These are phyloP conservation scores for Junonia oenone DNA, from an alignment of 2,888 invertebrate genomes.

Conservation along the genomic window DNA sequence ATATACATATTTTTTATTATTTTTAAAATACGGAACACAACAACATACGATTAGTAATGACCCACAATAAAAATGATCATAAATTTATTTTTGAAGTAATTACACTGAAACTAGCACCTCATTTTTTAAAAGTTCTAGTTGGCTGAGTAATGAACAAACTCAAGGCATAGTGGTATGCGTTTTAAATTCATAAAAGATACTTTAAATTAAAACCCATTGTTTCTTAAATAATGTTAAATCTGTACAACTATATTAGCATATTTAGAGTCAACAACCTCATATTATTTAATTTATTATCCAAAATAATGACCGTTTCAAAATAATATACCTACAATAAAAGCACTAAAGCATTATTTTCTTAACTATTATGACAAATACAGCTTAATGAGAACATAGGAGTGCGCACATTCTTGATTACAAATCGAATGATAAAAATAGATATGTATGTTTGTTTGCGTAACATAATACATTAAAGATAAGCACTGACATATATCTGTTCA, in stretches of 20 bases:
- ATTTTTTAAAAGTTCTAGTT: constrained; percentile 1
- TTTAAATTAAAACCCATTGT: neutral
- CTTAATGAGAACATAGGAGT: neutral
- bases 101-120: neutral
- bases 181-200: constrained; percentile 1
- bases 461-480: neutral
- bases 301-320: neutral
- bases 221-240: neutral
- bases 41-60: too few relatives aligned
- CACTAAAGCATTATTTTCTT: neutral
- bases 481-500: neutral
- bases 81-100: too few relatives aligned
- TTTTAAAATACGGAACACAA: too few relatives aligned
- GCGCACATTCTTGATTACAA: neutral
- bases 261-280: constrained; percentile 14
- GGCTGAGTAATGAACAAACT: neutral
- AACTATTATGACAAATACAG: neutral
- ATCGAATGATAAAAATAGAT: neutral
- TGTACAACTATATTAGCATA: constrained; percentile 2
- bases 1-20: too few relatives aligned
- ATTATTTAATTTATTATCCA: constrained; percentile 1
- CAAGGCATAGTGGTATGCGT: neutral
- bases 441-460: neutral
- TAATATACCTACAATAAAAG: neutral
- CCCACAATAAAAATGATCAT: too few relatives aligned